These are phyloP conservation scores for Meandrusa payeni DNA, from an alignment of 2,888 invertebrate genomes.

Conservation along the genomic window DNA sequence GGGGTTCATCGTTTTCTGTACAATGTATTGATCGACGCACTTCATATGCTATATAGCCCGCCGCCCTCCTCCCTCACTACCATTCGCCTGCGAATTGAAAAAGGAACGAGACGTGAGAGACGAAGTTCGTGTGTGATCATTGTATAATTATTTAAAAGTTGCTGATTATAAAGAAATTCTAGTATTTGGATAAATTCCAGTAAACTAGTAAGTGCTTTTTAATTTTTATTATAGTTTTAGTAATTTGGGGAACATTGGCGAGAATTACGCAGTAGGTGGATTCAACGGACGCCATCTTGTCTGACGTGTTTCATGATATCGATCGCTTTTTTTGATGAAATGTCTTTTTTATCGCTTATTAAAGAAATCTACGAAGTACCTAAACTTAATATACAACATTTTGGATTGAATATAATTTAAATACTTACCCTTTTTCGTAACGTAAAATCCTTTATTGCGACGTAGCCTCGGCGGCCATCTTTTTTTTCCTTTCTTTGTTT, in stretches of 20 bases:
- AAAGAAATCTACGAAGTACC: no score
- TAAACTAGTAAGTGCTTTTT: conserved; percentile 17
- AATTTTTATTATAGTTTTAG: conserved; percentile 2
- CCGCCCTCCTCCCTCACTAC: conserved; percentile 19
- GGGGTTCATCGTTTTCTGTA: conserved; percentile 20
- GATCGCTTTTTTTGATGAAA: conserved; percentile 7
- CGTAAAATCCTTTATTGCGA: no score
- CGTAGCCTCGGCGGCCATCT: conserved; percentile 3
- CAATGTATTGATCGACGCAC: conserved; percentile 22
- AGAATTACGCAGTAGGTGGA: conserved; percentile 16
- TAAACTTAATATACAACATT: no score
- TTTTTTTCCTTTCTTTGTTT: conserved; percentile 7
- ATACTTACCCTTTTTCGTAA: no score
- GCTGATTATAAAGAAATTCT: conserved; percentile 22
- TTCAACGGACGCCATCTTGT: conserved; percentile 19
- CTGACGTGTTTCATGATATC: conserved; percentile 21
- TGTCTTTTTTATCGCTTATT: no score
- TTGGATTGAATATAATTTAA: no score
- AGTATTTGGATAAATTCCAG: conserved; percentile 22
- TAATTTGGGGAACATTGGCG: conserved; percentile 1
- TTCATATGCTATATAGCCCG: conserved; percentile 15
- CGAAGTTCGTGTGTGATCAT: conserved; percentile 23
- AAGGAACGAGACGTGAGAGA: conserved; percentile 26
- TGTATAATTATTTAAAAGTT: conserved; percentile 22
- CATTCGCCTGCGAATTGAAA: conserved; percentile 22